phyloP scores from a whole-genome alignment of 2,888 invertebrate genomes.

The Lagria hirta region DNA sequence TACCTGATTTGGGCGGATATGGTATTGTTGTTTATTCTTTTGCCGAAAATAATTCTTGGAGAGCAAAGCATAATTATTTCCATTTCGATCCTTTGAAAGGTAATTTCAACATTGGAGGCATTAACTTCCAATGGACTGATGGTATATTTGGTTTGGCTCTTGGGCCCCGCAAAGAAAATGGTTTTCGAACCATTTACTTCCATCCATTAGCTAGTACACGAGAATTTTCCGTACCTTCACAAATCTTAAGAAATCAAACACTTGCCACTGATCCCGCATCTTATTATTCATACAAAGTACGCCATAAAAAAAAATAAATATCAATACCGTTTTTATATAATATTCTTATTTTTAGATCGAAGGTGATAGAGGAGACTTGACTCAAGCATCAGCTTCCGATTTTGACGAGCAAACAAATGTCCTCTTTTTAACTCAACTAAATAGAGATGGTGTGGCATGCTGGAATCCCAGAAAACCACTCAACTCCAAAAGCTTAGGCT shows the following conservation, averaged over 20 bases:
- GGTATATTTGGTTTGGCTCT: slow-evolving; percentile 77
- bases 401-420: slow-evolving; percentile 69
- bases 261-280: slow-evolving; percentile 66
- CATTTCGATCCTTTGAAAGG: slow-evolving; percentile 79
- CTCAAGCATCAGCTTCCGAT: slow-evolving; percentile 74
- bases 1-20: slow-evolving; percentile 75
- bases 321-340: slow-evolving; percentile 1
- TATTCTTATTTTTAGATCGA: slow-evolving; percentile 56
- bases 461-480: slow-evolving; percentile 74
- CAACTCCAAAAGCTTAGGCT: slow-evolving; percentile 64
- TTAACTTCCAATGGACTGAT: slow-evolving; percentile 85
- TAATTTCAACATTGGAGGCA: slow-evolving; percentile 73
- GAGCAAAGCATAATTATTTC: slow-evolving; percentile 80
- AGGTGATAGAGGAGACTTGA: slow-evolving; percentile 70
- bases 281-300: slow-evolving; percentile 74
- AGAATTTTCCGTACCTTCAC: slow-evolving; percentile 77
- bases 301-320: slow-evolving; percentile 7
- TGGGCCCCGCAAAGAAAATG: slow-evolving; percentile 46
- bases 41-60: slow-evolving; percentile 74
- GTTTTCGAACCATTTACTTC: slow-evolving; percentile 73
- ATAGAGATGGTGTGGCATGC: slow-evolving; percentile 76
- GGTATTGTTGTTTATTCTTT: slow-evolving; percentile 77
- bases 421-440: slow-evolving; percentile 76
- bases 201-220: slow-evolving; percentile 79
- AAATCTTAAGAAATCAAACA: slow-evolving; percentile 71